Conservation (phyloP, 1,140 invertebrate genomes). For the Drosophila parabipectinata region DNA sequence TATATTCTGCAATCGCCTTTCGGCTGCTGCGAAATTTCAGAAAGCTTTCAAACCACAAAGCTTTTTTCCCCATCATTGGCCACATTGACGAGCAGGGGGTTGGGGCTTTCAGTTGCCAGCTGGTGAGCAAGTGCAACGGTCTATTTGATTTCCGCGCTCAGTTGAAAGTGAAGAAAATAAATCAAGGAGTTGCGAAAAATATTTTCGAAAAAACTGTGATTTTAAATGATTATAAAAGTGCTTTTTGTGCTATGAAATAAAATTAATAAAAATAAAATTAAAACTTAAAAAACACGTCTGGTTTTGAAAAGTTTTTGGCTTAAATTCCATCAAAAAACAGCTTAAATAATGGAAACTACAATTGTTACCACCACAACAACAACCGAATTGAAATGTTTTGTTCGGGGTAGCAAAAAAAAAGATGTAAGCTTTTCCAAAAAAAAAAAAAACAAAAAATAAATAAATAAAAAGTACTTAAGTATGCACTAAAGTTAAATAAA, state of each 20-base stretch:
- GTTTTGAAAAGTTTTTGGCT: background rate
- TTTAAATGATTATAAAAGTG: conserved; percentile 18
- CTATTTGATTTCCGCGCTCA: conserved; percentile 29
- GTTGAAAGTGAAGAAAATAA: conserved; percentile 25
- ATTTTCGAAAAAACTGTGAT: background rate
- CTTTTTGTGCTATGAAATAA: conserved; percentile 5
- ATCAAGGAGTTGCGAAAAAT: conserved; percentile 16
- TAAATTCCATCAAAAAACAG: background rate
- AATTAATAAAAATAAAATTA: background rate
- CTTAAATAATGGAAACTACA: conserved; percentile 63
- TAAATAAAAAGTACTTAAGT: conserved; percentile 5
- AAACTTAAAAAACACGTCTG: conserved; percentile 5
- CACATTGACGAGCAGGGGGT: conserved; percentile 20
- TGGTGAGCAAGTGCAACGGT: conserved; percentile 61
- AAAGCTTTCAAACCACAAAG: conserved; percentile 39
- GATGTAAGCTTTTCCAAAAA: conserved; percentile 47
- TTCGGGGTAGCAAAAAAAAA: conserved; percentile 56
- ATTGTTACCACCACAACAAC: conserved; percentile 67
- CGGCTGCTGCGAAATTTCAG: conserved; percentile 27
- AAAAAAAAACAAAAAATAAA: background rate
- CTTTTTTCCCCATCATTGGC: conserved; percentile 44
- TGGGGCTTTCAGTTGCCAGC: conserved; percentile 57
- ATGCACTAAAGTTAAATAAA: conserved; percentile 11
- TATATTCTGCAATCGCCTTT: conserved; percentile 34
- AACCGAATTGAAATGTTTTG: conserved; percentile 46